Evolutionary conservation across 2,888 invertebrate genomes (phyloP), one percentile per base, ranked within the genome.

Genomic region (Nemurella pictetii): DNA sequence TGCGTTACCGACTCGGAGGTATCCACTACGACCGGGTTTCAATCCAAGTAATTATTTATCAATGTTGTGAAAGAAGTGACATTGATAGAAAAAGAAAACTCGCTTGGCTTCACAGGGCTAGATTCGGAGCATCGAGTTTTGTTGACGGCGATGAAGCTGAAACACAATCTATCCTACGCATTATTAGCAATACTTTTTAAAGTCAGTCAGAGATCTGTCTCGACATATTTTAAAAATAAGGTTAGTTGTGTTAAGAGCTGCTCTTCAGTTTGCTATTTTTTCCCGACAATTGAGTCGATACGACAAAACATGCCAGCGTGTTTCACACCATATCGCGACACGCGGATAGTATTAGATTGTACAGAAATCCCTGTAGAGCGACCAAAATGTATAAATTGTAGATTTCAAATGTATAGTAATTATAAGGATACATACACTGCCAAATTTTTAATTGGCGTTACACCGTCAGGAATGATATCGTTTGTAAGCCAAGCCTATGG

Each of bases 401-500:
- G 55, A 9, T 12, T 55, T 55, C 55, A 12, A 15, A 55, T 15
- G 55, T 55, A 55, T 15, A 12, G 9, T 15, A 12, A 12, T 55
- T 55, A 55, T 55, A 55, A 55, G 55, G 55, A 15, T 55, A 12
- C 9, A 9, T 12, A 55, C 15, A 55, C 55, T 15, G 9, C 15
- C 9, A 55, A 55, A 15, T 55, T 55, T 55, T 55, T 55, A 15
- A 55, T 55, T 55, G 55, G 55, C 9, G 55, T 55, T 12, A 15
- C 55, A 15, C 55, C 55, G n/a, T n/a, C n/a, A n/a, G n/a, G n/a
- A n/a, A n/a, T n/a, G n/a, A n/a, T n/a, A n/a, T 72, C 85, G 20
- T 87, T 86, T 26, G 30, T 87, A 0, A 87, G 86, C 28, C 73
- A 85, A 29, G 85, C 83, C 15, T 87, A 86, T 75, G 87, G 87